Base-by-base conservation (phyloP, 2,888 invertebrate species). In the Ernsta delagoae region DNA sequence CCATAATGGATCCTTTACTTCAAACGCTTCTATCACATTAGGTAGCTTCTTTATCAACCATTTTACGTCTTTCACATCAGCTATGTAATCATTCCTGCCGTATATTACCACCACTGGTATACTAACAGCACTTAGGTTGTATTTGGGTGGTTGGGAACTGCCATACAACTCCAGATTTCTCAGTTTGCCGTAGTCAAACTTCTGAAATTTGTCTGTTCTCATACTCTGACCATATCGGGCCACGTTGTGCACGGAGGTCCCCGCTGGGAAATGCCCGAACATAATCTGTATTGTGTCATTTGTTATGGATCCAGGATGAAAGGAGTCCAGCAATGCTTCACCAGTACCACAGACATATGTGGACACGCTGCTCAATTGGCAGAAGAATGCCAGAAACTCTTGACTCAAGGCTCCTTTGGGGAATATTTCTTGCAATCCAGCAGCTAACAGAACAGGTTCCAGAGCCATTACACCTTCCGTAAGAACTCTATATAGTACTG, bases 51-150 rank as follows among this genome's bases (percentile, higher is more conserved):
- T 77, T 34, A 93, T 82, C 71, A 96, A 78, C 77, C 94, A 93
- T 48, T 91, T 77, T 0, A 95, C 94, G 64, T 96, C 96, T 78
- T 87, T 84, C 0, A 89, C 83, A 94, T 95, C 77, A 94, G 89
- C 94, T 90, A 95, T 80, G 94, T 96, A 77, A 94, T 95, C 90
- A 54, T 86, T 87, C 7, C 73, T 75, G 0, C 90, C 90, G 65
- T 88, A 88, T 41, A 91, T 75, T 5, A 81, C 73, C 3, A 90
- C 75, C 1, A 84, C 74, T 4, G 90, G 91, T 0, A 79, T 77
- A 0, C 77, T 79, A 9, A 83, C 81, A 2, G 86, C 85, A 70
- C 74, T 83, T 0, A 88, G 71, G 61, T 87, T 86, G 43, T 84
- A 91, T n/a, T 69, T 64, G 0, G 91, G 88, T 2, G 91, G 86